These are phyloP conservation scores for Alloscopus bannaensis DNA, from an alignment of 2,888 invertebrate species.

Conservation along the genomic window DNA sequence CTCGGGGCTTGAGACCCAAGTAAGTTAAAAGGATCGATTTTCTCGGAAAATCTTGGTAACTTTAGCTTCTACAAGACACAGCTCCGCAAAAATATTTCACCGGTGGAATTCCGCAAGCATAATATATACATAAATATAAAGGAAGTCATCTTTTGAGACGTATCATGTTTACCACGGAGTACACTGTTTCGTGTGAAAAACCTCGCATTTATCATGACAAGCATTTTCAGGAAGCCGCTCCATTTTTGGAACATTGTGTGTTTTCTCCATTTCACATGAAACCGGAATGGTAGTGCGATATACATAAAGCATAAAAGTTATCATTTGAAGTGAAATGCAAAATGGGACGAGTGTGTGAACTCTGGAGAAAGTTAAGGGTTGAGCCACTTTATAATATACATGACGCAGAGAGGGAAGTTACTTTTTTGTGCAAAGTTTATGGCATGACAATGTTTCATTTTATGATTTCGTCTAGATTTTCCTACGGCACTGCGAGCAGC, in stretches of 20 bases:
- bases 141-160: too few species aligned
- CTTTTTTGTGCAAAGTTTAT: slow-evolving; percentile 9
- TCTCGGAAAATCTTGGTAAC: too few species aligned
- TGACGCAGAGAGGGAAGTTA: too few species aligned
- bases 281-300: slow-evolving; percentile 28
- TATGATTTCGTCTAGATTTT: slow-evolving; percentile 51
- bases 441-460: slow-evolving; percentile 30
- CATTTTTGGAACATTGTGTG: background rate
- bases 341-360: slow-evolving; percentile 29
- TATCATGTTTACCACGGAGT: background rate
- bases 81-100: background rate
- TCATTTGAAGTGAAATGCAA: slow-evolving; percentile 19
- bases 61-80: too few species aligned
- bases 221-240: background rate
- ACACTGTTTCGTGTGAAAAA: too few species aligned
- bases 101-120: background rate
- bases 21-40: too few species aligned
- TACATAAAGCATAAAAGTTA: slow-evolving; percentile 27
- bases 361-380: slow-evolving; percentile 32
- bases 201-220: background rate
- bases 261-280: slow-evolving; percentile 6
- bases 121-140: background rate
- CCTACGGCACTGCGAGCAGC: slow-evolving; percentile 52
- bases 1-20: slow-evolving; percentile 67
- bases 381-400: slow-evolving; percentile 28